Percentiles rank a stretch among this genome's conserved stretches.
These are phyloP conservation scores for Climacteris rufus DNA, from an alignment of 2,113 vertebrate genomes.

Conservation along the genomic window DNA sequence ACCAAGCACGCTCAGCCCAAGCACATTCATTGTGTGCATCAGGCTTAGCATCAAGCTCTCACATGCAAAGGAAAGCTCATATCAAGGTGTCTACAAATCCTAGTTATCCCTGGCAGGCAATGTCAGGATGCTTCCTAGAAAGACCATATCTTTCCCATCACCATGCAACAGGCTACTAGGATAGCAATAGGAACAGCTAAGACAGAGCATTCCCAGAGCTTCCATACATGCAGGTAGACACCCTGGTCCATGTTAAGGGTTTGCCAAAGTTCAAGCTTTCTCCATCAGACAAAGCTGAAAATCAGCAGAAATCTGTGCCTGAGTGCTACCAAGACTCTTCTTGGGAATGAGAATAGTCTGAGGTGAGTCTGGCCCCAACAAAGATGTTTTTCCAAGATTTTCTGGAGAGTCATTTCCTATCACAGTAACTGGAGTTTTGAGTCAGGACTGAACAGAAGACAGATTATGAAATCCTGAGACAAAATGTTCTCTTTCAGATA, in stretches of 20 bases:
- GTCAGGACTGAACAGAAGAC: neutral
- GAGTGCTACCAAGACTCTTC: neutral
- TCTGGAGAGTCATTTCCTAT: neutral
- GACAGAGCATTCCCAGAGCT: neutral
- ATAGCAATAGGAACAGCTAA: neutral
- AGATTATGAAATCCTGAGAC: neutral
- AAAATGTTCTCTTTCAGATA: neutral
- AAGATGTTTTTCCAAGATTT: neutral
- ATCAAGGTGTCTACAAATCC: neutral
- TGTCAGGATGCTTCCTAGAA: neutral
- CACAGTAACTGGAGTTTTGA: neutral
- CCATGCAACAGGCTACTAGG: neutral
- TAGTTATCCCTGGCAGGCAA: neutral
- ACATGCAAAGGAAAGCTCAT: neutral
- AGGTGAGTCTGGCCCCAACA: neutral
- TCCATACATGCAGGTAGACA: neutral
- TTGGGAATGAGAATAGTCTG: neutral
- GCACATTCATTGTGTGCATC: neutral
- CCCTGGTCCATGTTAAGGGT: accelerated
- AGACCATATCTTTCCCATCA: neutral
- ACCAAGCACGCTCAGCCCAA: too few species aligned
- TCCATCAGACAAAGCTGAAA: neutral
- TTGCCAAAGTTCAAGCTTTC: neutral
- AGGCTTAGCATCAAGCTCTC: neutral
- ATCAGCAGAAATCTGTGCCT: neutral